phyloP scores from a whole-genome alignment of 2,797 vertebrate species.

The Pangasius sanitwongsei region DNA sequence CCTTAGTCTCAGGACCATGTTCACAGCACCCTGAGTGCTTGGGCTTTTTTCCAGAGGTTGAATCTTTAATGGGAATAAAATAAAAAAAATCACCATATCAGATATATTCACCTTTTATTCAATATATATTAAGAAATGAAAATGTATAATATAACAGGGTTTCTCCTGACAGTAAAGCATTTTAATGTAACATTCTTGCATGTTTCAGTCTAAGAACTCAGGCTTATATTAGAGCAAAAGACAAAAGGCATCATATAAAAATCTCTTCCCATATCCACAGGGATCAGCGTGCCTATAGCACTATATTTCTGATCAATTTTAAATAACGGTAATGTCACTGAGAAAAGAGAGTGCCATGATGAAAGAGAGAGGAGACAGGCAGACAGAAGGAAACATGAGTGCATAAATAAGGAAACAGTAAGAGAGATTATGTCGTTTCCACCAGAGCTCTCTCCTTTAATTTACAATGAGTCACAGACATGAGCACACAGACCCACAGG shows the following conservation, averaged over 20 bases:
- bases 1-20: slow-evolving; percentile 97
- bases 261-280: not conserved
- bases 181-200: not conserved
- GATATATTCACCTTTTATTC: not conserved
- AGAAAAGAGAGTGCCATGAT: not conserved
- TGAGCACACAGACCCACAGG: slow-evolving; percentile 18
- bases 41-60: slow-evolving; percentile 78
- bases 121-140: not conserved
- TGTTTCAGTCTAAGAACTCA: not conserved
- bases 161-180: not conserved
- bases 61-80: slow-evolving; percentile 75
- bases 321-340: slow-evolving; percentile 21
- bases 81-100: slow-evolving; percentile 28
- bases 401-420: slow-evolving; percentile 23
- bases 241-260: not conserved
- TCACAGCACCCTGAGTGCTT: slow-evolving; percentile 83
- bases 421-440: slow-evolving; percentile 19
- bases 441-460: slow-evolving; percentile 10
- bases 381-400: slow-evolving; percentile 13
- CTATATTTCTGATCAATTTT: slow-evolving; percentile 17
- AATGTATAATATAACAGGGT: not conserved
- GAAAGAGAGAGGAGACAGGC: not conserved
- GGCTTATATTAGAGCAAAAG: not conserved
- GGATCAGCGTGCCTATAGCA: not conserved
- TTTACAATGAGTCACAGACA: slow-evolving; percentile 23